phyloP scores from a whole-genome alignment of 2,113 vertebrate species.

The Microtus oregoni region DNA sequence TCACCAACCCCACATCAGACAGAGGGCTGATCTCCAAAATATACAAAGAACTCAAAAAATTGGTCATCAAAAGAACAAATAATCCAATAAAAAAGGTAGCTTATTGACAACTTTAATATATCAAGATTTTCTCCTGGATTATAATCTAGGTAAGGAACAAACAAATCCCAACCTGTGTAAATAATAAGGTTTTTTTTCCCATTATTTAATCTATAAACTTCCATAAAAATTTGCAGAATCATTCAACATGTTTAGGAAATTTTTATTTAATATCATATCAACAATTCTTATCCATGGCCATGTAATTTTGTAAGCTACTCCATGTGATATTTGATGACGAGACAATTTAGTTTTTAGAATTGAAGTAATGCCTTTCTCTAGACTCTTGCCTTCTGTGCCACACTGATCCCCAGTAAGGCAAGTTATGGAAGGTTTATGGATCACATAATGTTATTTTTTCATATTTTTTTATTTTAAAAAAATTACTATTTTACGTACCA shows the following conservation, averaged over 20 bases:
- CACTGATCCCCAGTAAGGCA: not conserved
- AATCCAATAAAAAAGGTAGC: not conserved
- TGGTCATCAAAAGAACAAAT: no score
- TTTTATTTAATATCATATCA: slow-evolving; percentile 44
- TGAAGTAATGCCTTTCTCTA: not conserved
- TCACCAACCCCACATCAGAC: no score
- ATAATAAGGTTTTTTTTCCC: not conserved
- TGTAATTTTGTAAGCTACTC: not conserved
- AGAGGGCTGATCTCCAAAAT: no score
- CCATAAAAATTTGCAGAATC: slow-evolving; percentile 40
- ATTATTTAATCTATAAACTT: slow-evolving; percentile 3
- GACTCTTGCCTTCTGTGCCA: not conserved
- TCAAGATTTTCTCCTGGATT: not conserved
- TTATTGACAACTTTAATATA: not conserved
- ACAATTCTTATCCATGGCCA: not conserved
- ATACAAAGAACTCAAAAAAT: no score
- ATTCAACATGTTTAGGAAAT: slow-evolving; percentile 29
- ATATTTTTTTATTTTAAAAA: no score
- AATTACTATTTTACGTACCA: no score
- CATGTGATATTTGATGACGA: not conserved
- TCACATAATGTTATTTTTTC: not conserved
- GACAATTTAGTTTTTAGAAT: not conserved
- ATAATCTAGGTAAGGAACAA: not conserved
- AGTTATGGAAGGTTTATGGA: not conserved
- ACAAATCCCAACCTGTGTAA: slow-evolving; percentile 27